phyloP scores from a whole-genome alignment of 2,113 vertebrate species.

The Hippocampus mohnikei region DNA sequence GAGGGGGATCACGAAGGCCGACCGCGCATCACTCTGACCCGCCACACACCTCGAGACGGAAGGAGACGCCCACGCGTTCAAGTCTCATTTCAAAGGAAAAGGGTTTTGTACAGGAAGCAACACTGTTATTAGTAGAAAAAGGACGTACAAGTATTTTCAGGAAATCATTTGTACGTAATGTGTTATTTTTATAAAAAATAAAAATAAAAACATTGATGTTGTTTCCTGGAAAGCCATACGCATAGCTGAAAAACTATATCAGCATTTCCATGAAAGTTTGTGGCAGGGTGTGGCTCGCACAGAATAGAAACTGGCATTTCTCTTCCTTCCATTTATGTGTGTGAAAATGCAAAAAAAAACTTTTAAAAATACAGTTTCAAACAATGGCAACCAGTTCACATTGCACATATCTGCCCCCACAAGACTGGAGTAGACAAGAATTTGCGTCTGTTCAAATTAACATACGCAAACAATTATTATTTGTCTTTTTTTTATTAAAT shows the following conservation, averaged over 20 bases:
- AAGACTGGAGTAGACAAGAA: background rate
- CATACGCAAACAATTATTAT: background rate
- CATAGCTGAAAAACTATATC: background rate
- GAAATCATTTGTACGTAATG: too few relatives aligned
- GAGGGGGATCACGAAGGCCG: slow-evolving; percentile 19
- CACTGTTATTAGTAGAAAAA: background rate
- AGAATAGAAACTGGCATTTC: background rate
- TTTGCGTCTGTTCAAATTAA: background rate
- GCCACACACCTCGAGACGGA: slow-evolving; percentile 13
- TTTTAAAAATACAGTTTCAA: background rate
- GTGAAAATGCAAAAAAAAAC: background rate
- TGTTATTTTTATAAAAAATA: background rate
- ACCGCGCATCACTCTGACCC: background rate
- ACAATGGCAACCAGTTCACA: background rate
- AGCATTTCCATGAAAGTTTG: background rate
- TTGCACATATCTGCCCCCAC: background rate
- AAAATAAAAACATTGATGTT: background rate
- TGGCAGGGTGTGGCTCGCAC: background rate
- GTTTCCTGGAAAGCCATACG: background rate
- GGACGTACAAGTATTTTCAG: background rate
- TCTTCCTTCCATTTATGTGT: background rate
- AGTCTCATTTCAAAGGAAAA: background rate
- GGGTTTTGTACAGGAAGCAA: background rate
- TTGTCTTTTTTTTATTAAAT: too few relatives aligned
- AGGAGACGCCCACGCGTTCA: slow-evolving; percentile 26